These are phyloP conservation scores for Xyrauchen texanus DNA, from an alignment of 2,113 vertebrate genomes.

Conservation along the genomic window DNA sequence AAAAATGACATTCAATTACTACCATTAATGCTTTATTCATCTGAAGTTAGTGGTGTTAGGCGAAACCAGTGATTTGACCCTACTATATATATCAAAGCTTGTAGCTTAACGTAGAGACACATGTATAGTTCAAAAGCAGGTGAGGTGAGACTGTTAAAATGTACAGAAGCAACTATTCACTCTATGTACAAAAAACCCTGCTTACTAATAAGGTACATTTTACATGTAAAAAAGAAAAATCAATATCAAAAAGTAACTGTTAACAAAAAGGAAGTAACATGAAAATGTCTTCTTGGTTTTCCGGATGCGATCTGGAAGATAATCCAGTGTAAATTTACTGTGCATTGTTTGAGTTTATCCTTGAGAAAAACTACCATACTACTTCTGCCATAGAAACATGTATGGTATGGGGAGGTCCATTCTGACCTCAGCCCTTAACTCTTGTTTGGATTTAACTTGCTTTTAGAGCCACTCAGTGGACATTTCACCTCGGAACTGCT, in stretches of 20 bases:
- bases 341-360: neutral
- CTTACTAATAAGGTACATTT: constrained; percentile 28
- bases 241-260: constrained; percentile 11
- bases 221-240: constrained; percentile 18
- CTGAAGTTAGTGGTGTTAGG: constrained; percentile 40
- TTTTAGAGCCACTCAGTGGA: too few species aligned
- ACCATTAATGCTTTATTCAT: constrained; percentile 27
- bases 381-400: too few species aligned
- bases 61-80: constrained; percentile 52
- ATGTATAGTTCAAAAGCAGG: constrained; percentile 4
- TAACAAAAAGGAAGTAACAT: neutral
- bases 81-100: constrained; percentile 29
- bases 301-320: constrained; percentile 13
- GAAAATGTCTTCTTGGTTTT: neutral
- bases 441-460: too few species aligned
- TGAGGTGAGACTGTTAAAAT: constrained; percentile 7
- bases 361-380: too few species aligned
- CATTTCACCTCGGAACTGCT: too few species aligned
- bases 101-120: constrained; percentile 31
- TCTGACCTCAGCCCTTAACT: too few species aligned
- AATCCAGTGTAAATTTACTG: constrained; percentile 8
- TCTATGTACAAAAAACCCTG: constrained; percentile 43
- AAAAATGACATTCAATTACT: constrained; percentile 33
- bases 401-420: too few species aligned
- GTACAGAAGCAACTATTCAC: constrained; percentile 12